phyloP scores from a whole-genome alignment of 2,888 invertebrate genomes.

The Drosophila setosimentum region DNA sequence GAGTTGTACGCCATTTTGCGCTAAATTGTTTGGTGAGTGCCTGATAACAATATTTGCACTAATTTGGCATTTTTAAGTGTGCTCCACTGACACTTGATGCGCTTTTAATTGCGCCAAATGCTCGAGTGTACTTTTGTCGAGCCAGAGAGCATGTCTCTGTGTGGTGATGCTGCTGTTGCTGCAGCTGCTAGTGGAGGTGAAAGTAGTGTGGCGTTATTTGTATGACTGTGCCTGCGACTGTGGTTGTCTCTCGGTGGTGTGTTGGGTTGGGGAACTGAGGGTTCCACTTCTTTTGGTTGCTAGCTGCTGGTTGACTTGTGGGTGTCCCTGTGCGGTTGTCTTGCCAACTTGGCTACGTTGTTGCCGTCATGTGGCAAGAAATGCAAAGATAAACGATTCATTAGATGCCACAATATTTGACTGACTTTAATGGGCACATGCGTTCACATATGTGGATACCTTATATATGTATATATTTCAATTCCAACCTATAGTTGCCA shows the following conservation, averaged over 20 bases:
- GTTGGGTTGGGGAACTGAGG: background rate
- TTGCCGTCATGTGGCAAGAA: constrained; percentile 75
- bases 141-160: constrained; percentile 31
- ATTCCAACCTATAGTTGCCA: constrained; percentile 5
- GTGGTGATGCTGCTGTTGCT: constrained; percentile 1
- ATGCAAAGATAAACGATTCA: constrained; percentile 82
- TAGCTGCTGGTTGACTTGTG: constrained; percentile 23
- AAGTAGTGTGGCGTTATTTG: constrained; percentile 15
- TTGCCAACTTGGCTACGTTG: constrained; percentile 61
- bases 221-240: constrained; percentile 21
- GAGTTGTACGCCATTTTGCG: constrained; percentile 84
- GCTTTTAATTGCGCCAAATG: constrained; percentile 84
- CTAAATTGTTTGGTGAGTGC: constrained; percentile 83
- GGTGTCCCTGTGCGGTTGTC: constrained; percentile 63
- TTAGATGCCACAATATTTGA: constrained; percentile 69
- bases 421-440: constrained; percentile 47
- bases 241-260: background rate
- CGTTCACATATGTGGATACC: constrained; percentile 1
- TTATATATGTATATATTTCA: constrained; percentile 5
- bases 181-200: background rate
- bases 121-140: constrained; percentile 71
- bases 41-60: constrained; percentile 84
- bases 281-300: constrained; percentile 5
- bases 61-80: constrained; percentile 85
- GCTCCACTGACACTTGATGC: constrained; percentile 84